Conservation (phyloP, 37 sponge, comb jelly and placozoan genomes). For the Spongilla lacustris region DNA sequence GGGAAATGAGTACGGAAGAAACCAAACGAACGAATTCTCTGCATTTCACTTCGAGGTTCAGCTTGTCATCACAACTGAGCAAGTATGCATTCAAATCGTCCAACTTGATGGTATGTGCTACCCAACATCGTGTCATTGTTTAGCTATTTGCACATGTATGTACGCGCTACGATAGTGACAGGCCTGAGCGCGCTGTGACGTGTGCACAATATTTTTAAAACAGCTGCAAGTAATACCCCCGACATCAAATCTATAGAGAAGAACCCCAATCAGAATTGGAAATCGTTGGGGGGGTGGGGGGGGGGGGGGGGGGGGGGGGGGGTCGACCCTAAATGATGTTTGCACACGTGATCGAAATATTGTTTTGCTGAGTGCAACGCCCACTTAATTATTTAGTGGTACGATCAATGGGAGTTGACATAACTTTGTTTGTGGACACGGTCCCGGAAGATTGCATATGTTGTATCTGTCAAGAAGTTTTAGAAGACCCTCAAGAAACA, state of each 20-base stretch:
- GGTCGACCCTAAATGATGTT: no score
- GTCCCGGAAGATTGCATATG: constrained; percentile 51
- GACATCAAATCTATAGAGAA: no score
- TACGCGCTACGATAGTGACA: no score
- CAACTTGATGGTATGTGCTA: neutral
- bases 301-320: no score
- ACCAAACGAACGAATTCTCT: neutral
- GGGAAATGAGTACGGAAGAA: neutral
- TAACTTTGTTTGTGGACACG: constrained; percentile 37
- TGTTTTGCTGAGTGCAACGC: no score
- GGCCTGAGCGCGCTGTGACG: no score
- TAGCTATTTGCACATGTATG: neutral
- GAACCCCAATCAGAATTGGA: no score
- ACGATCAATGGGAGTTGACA: constrained; percentile 41
- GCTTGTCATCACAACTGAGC: neutral
- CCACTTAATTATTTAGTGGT: no score
- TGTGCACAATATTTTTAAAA: no score
- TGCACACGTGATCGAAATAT: no score
- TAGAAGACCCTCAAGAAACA: constrained; percentile 62
- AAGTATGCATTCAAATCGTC: neutral
- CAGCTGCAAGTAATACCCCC: no score
- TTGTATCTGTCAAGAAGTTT: constrained; percentile 47
- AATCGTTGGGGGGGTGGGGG: no score
- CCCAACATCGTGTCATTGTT: neutral
- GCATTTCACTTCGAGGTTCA: neutral